phyloP scores from a whole-genome alignment of 2,113 vertebrate genomes.

The Urocolius indicus region DNA sequence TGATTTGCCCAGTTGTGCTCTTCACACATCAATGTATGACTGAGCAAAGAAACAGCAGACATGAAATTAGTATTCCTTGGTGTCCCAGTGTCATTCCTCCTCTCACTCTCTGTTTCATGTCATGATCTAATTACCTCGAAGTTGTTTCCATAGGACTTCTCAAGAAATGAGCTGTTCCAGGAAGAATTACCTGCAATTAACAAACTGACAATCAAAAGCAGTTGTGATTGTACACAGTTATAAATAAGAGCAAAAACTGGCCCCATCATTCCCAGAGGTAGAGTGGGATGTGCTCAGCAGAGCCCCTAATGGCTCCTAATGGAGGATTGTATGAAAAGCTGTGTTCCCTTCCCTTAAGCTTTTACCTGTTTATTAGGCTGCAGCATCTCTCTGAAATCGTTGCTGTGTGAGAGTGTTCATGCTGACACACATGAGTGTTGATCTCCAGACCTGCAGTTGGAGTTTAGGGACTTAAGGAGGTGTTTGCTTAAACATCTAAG shows the following conservation, averaged over 20 bases:
- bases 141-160: not conserved
- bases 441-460: not conserved
- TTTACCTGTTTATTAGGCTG: not conserved
- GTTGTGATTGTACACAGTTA: not conserved
- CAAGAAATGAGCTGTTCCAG: not conserved
- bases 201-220: not conserved
- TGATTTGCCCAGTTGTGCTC: not conserved
- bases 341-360: not conserved
- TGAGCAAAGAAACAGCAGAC: not conserved
- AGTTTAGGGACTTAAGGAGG: not conserved
- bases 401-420: not conserved
- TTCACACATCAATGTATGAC: not conserved
- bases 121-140: not conserved
- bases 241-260: not conserved
- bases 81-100: not conserved
- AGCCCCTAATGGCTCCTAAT: not conserved
- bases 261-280: not conserved
- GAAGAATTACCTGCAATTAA: not conserved
- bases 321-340: not conserved
- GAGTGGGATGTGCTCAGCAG: not conserved
- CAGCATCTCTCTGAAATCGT: not conserved
- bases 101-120: not conserved
- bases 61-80: not conserved
- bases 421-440: rapidly evolving
- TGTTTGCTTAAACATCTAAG: not conserved